phyloP scores from a whole-genome alignment of 2,113 vertebrate genomes.

The Circaetus cinerascens region DNA sequence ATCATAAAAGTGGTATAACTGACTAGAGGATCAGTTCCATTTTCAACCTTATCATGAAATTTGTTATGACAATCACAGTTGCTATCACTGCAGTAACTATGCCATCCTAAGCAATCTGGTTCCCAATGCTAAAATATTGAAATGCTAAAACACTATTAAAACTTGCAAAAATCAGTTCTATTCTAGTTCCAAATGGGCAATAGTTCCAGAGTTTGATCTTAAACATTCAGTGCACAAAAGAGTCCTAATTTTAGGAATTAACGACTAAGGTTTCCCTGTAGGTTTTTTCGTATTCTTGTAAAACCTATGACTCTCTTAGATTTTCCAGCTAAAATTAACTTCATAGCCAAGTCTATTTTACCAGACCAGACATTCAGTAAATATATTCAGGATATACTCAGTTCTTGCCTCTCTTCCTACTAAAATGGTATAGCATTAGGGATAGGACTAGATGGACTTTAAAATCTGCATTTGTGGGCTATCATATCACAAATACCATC shows the following conservation, averaged over 20 bases:
- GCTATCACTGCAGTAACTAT: not conserved
- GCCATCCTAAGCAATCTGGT: not conserved
- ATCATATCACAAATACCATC: not conserved
- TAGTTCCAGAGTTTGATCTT: not conserved
- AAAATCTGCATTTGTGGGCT: not conserved
- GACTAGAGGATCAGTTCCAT: slow-evolving; percentile 7
- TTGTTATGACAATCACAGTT: slow-evolving; percentile 11
- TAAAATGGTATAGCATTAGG: not conserved
- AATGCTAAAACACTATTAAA: not conserved
- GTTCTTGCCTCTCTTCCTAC: not conserved
- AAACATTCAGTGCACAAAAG: not conserved
- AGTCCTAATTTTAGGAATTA: not conserved
- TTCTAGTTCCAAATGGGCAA: not conserved
- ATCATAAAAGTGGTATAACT: not conserved
- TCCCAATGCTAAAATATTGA: slow-evolving; percentile 20
- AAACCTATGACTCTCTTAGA: not conserved
- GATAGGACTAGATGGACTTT: not conserved
- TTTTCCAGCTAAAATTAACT: not conserved
- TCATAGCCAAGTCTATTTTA: not conserved
- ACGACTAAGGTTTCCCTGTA: not conserved
- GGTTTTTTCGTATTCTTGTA: not conserved
- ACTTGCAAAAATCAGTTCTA: not conserved
- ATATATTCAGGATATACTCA: not conserved
- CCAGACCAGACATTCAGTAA: not conserved
- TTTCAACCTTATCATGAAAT: slow-evolving; percentile 25